Evolutionary conservation across 2,113 vertebrate species (phyloP), one percentile per base, ranked within the genome.

Genomic region (Grammomys dolichurus): DNA sequence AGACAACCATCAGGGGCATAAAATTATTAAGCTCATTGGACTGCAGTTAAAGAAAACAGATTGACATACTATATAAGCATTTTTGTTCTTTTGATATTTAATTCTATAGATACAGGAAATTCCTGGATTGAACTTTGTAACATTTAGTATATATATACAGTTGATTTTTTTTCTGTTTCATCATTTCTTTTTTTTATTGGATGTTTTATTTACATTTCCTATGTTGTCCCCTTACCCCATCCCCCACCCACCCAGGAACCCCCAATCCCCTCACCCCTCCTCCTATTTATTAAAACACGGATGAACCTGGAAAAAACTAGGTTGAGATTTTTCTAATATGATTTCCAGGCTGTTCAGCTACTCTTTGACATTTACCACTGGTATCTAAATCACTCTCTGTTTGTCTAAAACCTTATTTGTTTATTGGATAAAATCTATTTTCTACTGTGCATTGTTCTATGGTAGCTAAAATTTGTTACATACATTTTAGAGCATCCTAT

Each of bases 361-460:
- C 77, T 2, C 82, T 85, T 56, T 85, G 14, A 85, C 0, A 31
- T 31, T 77, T 36, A 92, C 58, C 80, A 43, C 5, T 60, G 11
- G 60, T 80, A 6, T 88, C 48, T 77, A n/a, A 28, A 31, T 86
- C 22, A 63, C 17, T 92, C 28, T 81, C 2, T 14, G 63, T 75
- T 87, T 78, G 11, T 12, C 70, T 87, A 40, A 92, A 14, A 65
- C 36, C 10, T 9, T 51, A 87, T 75, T 72, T 95, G 31, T 63
- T 31, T 40, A 46, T 73, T 86, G 84, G 26, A 96, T 81, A 81
- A 96, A 96, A 75, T 0, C 13, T 2, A 82, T 76, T 92, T 95
- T 7, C 77, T 90, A 85, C 65, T 40, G 19, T 88, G n/a, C 26
- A 85, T 36, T 26, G 84, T 92, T 76, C 17, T 51, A 56, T 12